Evolutionary conservation across 2,113 vertebrate species (phyloP).

Genomic region (zebrafish (Danio rerio)): GRCz12tu NC_133192.1:25137001-25137500

Average conservation of each 20-base stretch:
- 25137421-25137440: constrained; percentile 24
- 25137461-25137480: not conserved
- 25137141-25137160: no score
- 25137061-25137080: no score
- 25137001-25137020: no score
- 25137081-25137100: no score
- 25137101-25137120: no score
- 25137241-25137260: not conserved
- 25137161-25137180: no score
- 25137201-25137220: not conserved
- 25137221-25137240: not conserved
- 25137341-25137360: constrained; percentile 6
- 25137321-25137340: constrained; percentile 13
- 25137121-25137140: no score
- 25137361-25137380: not conserved
- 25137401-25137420: constrained; percentile 16
- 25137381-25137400: not conserved
- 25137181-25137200: no score
- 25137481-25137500: not conserved
- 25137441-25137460: constrained; percentile 22
- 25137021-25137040: no score
- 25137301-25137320: not conserved
- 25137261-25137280: not conserved
- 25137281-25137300: not conserved
- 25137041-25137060: no score